Conservation (phyloP, 2,888 invertebrate genomes). For the Elysia crispata region DNA sequence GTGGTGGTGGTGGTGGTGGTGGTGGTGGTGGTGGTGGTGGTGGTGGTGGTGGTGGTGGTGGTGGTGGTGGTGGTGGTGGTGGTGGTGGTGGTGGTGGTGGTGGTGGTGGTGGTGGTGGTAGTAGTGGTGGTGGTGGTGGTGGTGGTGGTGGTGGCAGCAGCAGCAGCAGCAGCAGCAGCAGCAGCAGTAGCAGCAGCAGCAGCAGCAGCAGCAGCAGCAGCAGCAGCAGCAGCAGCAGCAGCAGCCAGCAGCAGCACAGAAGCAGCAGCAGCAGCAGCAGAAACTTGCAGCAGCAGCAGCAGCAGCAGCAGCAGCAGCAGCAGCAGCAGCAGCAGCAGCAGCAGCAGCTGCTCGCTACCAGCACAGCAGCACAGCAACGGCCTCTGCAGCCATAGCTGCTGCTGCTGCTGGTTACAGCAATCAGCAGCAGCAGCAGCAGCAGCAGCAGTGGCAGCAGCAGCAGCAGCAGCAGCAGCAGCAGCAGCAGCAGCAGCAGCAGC, state of each 20-base stretch:
- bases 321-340: constrained; percentile 30
- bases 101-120: not conserved
- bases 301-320: constrained; percentile 5
- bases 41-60: constrained; percentile 34
- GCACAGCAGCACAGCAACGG: not conserved
- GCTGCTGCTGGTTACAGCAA: not conserved
- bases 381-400: not conserved
- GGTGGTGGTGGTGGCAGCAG: too few species aligned
- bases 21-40: constrained; percentile 32
- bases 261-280: too few species aligned
- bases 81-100: too few species aligned
- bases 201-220: not conserved
- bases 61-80: not conserved
- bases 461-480: constrained; percentile 1
- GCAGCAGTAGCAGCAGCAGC: too few species aligned
- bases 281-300: too few species aligned
- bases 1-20: constrained; percentile 13
- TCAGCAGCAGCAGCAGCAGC: too few species aligned
- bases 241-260: not conserved
- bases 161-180: too few species aligned
- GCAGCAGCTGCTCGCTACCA: too few species aligned
- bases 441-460: not conserved
- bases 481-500: too few species aligned
- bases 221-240: not conserved
- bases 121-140: too few species aligned